These are phyloP conservation scores for Podiceps cristatus DNA, from an alignment of 2,113 vertebrate genomes.

Conservation along the genomic window DNA sequence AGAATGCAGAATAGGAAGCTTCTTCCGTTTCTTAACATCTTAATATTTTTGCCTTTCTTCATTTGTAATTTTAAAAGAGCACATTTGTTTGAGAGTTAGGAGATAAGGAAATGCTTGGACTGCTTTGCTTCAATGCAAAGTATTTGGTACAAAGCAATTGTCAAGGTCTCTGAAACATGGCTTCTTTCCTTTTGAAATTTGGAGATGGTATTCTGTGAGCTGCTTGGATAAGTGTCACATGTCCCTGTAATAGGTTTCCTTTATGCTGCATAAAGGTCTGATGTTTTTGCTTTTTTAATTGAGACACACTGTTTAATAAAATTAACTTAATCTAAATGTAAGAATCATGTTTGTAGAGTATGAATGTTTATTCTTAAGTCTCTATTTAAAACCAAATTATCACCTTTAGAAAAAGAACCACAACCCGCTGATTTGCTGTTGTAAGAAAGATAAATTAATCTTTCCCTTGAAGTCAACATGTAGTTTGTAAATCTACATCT, in stretches of 20 bases:
- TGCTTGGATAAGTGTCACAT: neutral
- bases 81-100: neutral
- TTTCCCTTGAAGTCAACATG: neutral
- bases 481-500: neutral
- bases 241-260: neutral
- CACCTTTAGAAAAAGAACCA: neutral
- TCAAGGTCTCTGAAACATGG: neutral
- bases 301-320: neutral
- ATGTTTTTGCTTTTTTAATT: neutral
- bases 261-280: neutral
- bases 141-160: neutral
- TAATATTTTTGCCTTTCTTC: neutral
- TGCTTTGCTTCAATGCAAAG: neutral
- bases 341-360: neutral
- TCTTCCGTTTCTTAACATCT: neutral
- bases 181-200: neutral
- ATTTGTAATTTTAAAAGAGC: neutral
- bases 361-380: neutral
- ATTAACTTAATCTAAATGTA: neutral
- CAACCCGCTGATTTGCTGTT: neutral
- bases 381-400: neutral
- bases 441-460: neutral
- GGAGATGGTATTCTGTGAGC: neutral
- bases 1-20: neutral
- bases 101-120: neutral